phyloP scores from a whole-genome alignment of 2,797 vertebrate genomes.

The Leontopithecus rosalia region DNA sequence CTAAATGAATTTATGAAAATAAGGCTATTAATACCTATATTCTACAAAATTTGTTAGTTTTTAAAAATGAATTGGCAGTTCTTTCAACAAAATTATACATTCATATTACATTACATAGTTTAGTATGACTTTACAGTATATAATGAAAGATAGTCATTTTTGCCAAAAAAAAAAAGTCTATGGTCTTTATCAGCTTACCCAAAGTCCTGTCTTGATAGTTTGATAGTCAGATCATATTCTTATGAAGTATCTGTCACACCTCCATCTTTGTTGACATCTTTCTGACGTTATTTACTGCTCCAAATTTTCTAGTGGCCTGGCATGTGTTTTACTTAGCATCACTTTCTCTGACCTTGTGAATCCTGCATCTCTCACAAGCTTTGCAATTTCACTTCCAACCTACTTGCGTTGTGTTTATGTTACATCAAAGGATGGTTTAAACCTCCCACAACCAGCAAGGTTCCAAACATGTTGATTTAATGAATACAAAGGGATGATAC shows the following conservation, averaged over 20 bases:
- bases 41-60: not conserved
- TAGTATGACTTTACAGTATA: not conserved
- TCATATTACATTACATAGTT: not conserved
- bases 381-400: slow-evolving; percentile 6
- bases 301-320: not conserved
- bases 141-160: not conserved
- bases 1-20: slow-evolving; percentile 35
- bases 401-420: not conserved
- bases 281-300: not conserved
- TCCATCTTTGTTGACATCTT: not conserved
- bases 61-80: not conserved
- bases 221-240: not conserved
- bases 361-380: not conserved
- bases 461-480: slow-evolving; percentile 48
- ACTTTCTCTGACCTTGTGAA: not conserved
- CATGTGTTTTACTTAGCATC: not conserved
- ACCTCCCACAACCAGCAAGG: not conserved
- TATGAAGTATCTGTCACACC: not conserved
- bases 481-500: not conserved
- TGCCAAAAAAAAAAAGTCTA: not conserved
- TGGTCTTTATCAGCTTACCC: not conserved
- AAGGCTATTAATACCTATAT: not conserved
- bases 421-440: not conserved
- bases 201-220: not conserved
- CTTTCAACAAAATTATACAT: not conserved